A percentile compares a stretch with the other conserved stretches of the same genome.
phyloP scores from a whole-genome alignment of 2,888 invertebrate genomes.

The Disparrhopalites patrizii region DNA sequence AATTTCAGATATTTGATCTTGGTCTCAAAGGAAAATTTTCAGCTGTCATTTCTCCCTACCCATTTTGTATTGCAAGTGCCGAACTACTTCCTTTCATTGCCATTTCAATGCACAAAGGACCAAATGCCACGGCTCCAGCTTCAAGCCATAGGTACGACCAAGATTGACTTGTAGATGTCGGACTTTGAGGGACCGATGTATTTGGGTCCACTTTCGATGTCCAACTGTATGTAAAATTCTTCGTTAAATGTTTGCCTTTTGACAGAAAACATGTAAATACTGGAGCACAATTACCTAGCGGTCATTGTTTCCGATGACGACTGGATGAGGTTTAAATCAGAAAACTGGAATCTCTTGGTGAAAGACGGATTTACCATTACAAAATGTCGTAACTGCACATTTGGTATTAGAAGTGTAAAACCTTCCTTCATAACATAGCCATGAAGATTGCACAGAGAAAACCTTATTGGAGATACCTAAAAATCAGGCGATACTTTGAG shows the following conservation, averaged over 20 bases:
- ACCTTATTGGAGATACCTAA: constrained; percentile 74
- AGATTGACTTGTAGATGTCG: constrained; percentile 55
- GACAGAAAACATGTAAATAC: background rate
- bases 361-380: constrained; percentile 52
- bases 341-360: constrained; percentile 47
- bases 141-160: constrained; percentile 71
- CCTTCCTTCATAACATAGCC: constrained; percentile 86
- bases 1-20: too few species aligned
- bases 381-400: constrained; percentile 65
- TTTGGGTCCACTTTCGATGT: constrained; percentile 41
- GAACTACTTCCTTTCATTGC: constrained; percentile 71
- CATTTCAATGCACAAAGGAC: constrained; percentile 84
- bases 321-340: constrained; percentile 46
- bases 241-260: background rate
- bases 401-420: constrained; percentile 77
- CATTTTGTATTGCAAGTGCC: constrained; percentile 60
- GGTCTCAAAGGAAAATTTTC: too few species aligned
- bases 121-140: constrained; percentile 83
- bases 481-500: constrained; percentile 36
- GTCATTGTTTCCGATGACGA: constrained; percentile 48
- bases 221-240: constrained; percentile 34
- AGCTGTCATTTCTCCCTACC: too few species aligned
- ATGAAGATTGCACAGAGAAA: constrained; percentile 92
- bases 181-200: constrained; percentile 44
- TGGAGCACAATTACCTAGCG: constrained; percentile 32